A percentile compares a stretch with the other conserved stretches of the same genome.
These are phyloP conservation scores for Tupaia chinensis DNA, from an alignment of 2,113 vertebrate species.

Conservation along the genomic window DNA sequence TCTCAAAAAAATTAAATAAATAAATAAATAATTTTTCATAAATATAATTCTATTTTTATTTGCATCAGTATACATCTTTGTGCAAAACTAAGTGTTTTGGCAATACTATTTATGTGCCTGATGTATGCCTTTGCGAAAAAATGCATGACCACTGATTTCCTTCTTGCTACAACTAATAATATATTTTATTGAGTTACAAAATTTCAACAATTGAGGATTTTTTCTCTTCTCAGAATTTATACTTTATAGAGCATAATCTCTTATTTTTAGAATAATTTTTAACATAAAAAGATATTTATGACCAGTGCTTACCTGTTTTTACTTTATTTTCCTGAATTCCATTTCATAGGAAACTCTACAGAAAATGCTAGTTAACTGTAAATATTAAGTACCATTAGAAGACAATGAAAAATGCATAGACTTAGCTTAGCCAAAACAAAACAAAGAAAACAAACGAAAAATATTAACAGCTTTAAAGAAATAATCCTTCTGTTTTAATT, in stretches of 20 bases:
- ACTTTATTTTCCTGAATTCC: constrained; percentile 37
- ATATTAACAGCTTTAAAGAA: neutral
- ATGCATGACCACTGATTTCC: neutral
- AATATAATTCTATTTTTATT: constrained; percentile 1
- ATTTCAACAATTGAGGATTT: neutral
- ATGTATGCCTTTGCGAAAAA: constrained; percentile 29
- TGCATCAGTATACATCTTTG: neutral
- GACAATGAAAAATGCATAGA: neutral
- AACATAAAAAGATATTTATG: neutral
- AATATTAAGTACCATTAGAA: constrained; percentile 14
- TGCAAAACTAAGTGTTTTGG: constrained; percentile 28
- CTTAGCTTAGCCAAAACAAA: neutral
- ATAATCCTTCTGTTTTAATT: neutral
- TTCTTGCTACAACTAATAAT: neutral
- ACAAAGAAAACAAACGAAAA: neutral
- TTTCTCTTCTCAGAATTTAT: neutral
- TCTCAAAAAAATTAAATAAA: too few species aligned
- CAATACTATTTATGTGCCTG: neutral
- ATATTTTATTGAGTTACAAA: neutral
- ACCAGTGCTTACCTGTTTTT: neutral
- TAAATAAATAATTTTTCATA: constrained; percentile 26
- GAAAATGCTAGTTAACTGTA: neutral
- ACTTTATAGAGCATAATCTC: neutral
- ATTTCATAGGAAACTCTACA: neutral
- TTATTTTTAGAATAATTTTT: constrained; percentile 9